Percentiles rank a stretch among this genome's conserved stretches.
Evolutionary conservation across 2,113 vertebrate genomes (phyloP).

Genomic region (Chauna torquata): DNA sequence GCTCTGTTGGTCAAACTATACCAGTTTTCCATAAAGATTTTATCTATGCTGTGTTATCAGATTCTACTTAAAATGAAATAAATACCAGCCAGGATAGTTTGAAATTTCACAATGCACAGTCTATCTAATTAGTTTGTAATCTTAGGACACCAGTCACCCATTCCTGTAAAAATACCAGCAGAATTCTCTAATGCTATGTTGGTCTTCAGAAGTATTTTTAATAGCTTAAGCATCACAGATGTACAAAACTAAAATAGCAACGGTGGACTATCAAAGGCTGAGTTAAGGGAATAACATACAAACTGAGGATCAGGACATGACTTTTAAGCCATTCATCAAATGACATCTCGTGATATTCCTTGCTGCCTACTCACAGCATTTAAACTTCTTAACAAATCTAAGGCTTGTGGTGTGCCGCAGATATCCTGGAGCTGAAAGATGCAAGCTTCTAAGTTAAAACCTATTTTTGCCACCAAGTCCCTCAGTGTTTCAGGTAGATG

Average conservation of each 20-base stretch:
- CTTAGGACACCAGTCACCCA: background rate
- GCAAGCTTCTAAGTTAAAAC: background rate
- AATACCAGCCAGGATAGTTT: background rate
- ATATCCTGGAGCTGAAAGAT: background rate
- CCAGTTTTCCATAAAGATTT: background rate
- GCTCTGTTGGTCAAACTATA: background rate
- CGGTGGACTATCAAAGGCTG: background rate
- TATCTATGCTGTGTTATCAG: background rate
- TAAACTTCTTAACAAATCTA: background rate
- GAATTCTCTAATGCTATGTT: background rate
- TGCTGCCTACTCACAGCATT: conserved; percentile 26
- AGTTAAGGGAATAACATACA: background rate
- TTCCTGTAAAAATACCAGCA: background rate
- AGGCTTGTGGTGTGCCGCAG: background rate
- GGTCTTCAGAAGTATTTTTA: conserved; percentile 3
- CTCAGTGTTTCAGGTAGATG: background rate
- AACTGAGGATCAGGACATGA: conserved; percentile 13
- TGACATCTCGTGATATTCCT: conserved; percentile 6
- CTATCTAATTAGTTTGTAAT: background rate
- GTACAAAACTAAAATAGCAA: conserved; percentile 31
- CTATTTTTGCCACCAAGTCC: background rate
- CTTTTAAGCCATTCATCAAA: conserved; percentile 33
- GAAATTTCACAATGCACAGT: background rate
- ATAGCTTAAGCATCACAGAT: conserved; percentile 5
- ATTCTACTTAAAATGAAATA: background rate